Percentiles rank a stretch among this genome's conserved stretches.
phyloP scores from a whole-genome alignment of 2,888 invertebrate genomes.

The Oligia latruncula region DNA sequence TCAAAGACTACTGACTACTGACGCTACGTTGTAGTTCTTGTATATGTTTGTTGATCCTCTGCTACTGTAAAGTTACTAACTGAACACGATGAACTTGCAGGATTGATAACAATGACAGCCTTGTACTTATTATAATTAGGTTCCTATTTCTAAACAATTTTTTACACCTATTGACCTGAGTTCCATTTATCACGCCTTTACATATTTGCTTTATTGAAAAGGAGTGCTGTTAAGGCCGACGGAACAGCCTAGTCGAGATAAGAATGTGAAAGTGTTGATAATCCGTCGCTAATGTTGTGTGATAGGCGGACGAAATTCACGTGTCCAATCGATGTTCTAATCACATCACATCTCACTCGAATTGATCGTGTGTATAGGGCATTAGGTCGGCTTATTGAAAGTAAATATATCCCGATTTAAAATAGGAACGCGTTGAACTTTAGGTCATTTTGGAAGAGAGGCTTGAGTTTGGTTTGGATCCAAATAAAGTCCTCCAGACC shows the following conservation, averaged over 20 bases:
- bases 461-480: slow-evolving; percentile 4
- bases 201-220: slow-evolving; percentile 44
- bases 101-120: neutral
- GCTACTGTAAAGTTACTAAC: neutral
- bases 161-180: slow-evolving; percentile 23
- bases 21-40: neutral
- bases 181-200: slow-evolving; percentile 8
- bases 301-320: slow-evolving; percentile 73
- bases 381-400: slow-evolving; percentile 56
- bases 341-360: slow-evolving; percentile 69
- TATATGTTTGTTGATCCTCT: neutral
- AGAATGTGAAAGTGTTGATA: slow-evolving; percentile 76
- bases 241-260: slow-evolving; percentile 47
- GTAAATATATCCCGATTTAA: slow-evolving; percentile 32
- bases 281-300: slow-evolving; percentile 67
- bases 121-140: too few relatives aligned
- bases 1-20: neutral
- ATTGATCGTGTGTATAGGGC: slow-evolving; percentile 39
- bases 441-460: slow-evolving; percentile 30
- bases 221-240: slow-evolving; percentile 22
- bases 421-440: slow-evolving; percentile 40
- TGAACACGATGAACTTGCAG: neutral
- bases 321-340: slow-evolving; percentile 73
- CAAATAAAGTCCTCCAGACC: neutral
- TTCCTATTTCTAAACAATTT: neutral